phyloP scores from a whole-genome alignment of 1,140 invertebrate genomes.

The Reticulitermes speratus region DNA sequence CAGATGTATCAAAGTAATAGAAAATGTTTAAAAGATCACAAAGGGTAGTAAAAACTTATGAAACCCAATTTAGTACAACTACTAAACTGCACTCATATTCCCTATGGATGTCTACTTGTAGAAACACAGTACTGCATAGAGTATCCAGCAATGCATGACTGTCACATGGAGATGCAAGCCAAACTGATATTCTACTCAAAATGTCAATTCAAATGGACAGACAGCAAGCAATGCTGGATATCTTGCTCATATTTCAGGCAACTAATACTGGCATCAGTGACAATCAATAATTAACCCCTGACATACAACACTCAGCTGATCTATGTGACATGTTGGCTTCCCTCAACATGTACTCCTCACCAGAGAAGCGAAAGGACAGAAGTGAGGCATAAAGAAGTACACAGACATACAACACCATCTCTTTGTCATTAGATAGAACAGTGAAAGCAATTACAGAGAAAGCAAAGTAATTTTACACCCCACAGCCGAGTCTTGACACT shows the following conservation, averaged over 20 bases:
- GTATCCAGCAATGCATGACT: neutral
- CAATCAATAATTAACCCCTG: neutral
- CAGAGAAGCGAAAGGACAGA: constrained; percentile 13
- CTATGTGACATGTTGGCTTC: neutral
- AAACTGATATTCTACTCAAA: constrained; percentile 11
- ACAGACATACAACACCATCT: neutral
- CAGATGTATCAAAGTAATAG: neutral
- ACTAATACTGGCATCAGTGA: neutral
- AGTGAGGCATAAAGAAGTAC: constrained; percentile 10
- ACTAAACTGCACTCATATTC: neutral
- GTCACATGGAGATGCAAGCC: neutral
- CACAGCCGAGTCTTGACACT: neutral
- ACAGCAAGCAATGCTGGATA: constrained; percentile 17
- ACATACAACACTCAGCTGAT: constrained; percentile 5
- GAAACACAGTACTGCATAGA: neutral
- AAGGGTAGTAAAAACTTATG: neutral
- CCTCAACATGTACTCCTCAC: neutral
- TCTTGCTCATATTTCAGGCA: neutral
- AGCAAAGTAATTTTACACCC: neutral
- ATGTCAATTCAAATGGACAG: neutral
- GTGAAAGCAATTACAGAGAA: neutral
- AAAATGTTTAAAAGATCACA: neutral
- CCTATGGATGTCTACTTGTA: constrained; percentile 1
- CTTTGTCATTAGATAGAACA: neutral
- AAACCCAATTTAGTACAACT: constrained; percentile 13